Evolutionary conservation across 2,888 invertebrate genomes (phyloP), one percentile per base, ranked within the genome.

Genomic region (Heliconius erato): DNA sequence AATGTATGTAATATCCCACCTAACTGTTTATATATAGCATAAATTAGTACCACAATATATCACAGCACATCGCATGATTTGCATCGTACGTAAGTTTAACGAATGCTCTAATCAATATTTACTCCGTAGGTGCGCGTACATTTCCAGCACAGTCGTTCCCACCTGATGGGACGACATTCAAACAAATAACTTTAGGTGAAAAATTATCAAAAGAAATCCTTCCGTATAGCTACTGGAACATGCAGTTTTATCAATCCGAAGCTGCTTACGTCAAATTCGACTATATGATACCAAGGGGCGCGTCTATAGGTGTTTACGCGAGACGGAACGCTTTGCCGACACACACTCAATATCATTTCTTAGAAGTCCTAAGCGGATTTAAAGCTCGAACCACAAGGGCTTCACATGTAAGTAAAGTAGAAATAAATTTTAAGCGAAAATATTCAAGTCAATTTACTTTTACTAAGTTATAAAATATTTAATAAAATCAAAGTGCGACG

Each of bases 221-320:
- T 90, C 98, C 99, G 86, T 99, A 99, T 95, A 98, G 99, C 92
- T 99, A 99, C 94, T 99, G 99, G 99, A 99, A 99, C 94, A 98
- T 99, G 97, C 99, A 99, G 95, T 99, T 99, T 95, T 98, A 98
- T 95, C 99, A 99, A 94, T 98, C 98, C 84, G 98, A 99, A 94
- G 98, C 99, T 80, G 98, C 98, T 74, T 99, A 99, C 94, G 98
- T 99, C 79, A 98, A 98, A 92, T 99, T 99, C 92, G 99, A 99
- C 94, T 98, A 99, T 94, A 98, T 98, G 94, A 98, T 99, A 91
- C 98, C 98, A 2, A 96, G 98, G 85, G 98, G 98, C 79, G 98
- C 98, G 71, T 98, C 98, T 87, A 98, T 99, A 92, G 99, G 99
- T 69, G 98, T 99, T 26, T 99, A 99, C 91, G 99, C 99, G 3